Base-by-base conservation (phyloP, 2,113 vertebrate species). In the Numida meleagris region DNA sequence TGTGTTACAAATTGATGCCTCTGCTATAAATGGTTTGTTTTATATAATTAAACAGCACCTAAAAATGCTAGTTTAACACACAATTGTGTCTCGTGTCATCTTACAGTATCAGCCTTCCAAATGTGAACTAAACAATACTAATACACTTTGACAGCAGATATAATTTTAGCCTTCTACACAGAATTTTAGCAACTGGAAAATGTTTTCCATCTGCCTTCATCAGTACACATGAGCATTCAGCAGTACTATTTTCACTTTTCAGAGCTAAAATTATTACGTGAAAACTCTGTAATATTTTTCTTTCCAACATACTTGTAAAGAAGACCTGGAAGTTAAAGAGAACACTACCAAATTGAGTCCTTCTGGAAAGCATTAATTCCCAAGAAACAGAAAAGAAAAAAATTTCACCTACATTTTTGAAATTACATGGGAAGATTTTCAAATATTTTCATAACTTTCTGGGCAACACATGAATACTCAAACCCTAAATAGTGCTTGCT, bases 41-140 rank as follows among this genome's bases (percentile, higher is more conserved):
- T 8, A 51, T 36, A 67, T 38, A 89, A 94, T 81, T 82, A 88
- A 89, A 11, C 6, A 75, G 46, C 20, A 61, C 20, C 20, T 88
- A 83, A 89, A 94, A 95, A 67, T 48, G 70, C 36, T 86, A 21
- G 27, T 83, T 88, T 88, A 79, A 75, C 62, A 88, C 14, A 55
- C 34, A 82, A 14, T 33, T 65, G 38, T 7, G 3, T 61, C 48
- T 86, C 46, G 33, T 74, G 50, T 74, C 67, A 82, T 63, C 58
- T 91, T 83, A 87, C 12, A 77, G 67, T 50, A 76, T 50, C 31
- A 76, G 45, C 40, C 45, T 71, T 63, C 74, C 63, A 88, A 59
- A 67, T 46, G 58, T 11, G 51, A 90, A 42, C 70, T 67, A 81
- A 86, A 83, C 34, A 71, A 76, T 59, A 50, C 40, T 93, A 80